Evolutionary conservation across 2,113 vertebrate species (phyloP).

Genomic region (Speoplatyrhinus poulsoni): DNA sequence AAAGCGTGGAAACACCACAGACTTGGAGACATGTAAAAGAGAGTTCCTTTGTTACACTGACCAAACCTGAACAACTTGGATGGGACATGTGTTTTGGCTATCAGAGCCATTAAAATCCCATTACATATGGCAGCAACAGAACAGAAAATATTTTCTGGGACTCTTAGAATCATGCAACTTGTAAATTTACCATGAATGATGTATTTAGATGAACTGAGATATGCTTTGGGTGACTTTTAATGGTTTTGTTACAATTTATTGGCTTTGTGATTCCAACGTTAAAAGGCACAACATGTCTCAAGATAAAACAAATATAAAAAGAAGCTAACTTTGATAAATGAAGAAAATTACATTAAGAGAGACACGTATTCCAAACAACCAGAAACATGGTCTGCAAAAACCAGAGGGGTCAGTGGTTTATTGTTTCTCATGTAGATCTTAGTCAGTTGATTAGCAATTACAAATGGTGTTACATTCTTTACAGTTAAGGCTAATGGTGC

Average conservation of each 20-base stretch:
- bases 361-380: conserved; percentile 14
- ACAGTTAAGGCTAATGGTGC: conserved; percentile 68
- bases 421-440: conserved; percentile 40
- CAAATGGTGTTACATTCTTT: conserved; percentile 60
- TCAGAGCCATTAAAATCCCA: conserved; percentile 70
- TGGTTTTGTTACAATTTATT: conserved; percentile 41
- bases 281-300: background rate
- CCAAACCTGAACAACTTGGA: conserved; percentile 38
- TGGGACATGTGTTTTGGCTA: conserved; percentile 71
- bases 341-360: conserved; percentile 15
- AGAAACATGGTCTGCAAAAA: conserved; percentile 14
- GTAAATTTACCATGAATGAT: conserved; percentile 58
- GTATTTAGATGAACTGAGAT: conserved; percentile 47
- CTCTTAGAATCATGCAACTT: conserved; percentile 53
- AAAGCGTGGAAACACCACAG: background rate
- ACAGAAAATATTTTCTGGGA: conserved; percentile 42
- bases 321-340: conserved; percentile 4
- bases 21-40: conserved; percentile 35
- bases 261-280: conserved; percentile 14
- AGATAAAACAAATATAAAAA: conserved; percentile 16
- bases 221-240: conserved; percentile 48
- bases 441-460: conserved; percentile 41
- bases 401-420: conserved; percentile 13
- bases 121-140: conserved; percentile 60
- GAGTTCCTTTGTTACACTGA: conserved; percentile 44